Evolutionary conservation across 2,113 vertebrate genomes (phyloP).

Genomic region (Corvus moneduloides): DNA sequence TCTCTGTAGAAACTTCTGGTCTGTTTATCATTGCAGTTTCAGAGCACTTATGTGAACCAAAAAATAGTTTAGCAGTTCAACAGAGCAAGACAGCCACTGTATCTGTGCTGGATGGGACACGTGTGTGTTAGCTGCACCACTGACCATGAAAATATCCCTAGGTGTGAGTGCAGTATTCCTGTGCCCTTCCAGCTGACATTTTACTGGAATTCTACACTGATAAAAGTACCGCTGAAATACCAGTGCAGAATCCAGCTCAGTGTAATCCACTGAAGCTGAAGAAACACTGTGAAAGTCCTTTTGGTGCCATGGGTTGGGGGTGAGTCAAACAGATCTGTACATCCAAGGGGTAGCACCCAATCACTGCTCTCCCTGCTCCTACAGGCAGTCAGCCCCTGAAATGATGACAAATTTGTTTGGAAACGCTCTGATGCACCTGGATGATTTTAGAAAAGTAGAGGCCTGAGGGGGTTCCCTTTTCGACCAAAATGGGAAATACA

Average conservation of each 20-base stretch:
- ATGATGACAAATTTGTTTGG: constrained; percentile 11
- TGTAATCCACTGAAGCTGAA: neutral
- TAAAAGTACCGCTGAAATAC: neutral
- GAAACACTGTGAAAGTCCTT: neutral
- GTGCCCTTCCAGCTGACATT: constrained; percentile 23
- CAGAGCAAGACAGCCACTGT: neutral
- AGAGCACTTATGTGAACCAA: neutral
- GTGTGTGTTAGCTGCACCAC: constrained; percentile 34
- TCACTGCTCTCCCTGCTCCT: neutral
- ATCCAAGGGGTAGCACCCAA: neutral
- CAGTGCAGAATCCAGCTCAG: neutral
- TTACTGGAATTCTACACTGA: neutral
- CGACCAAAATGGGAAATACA: neutral
- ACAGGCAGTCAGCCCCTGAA: neutral
- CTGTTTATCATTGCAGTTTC: neutral
- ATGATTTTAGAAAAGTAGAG: neutral
- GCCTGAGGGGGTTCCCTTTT: neutral
- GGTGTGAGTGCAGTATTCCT: neutral
- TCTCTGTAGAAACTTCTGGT: neutral
- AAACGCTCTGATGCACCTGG: constrained; percentile 27
- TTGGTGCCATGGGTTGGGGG: neutral
- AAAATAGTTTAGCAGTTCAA: constrained; percentile 49
- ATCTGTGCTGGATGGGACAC: constrained; percentile 9
- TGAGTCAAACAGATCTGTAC: neutral
- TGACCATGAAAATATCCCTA: constrained; percentile 1